A percentile compares a stretch with the other conserved stretches of the same genome.
Evolutionary conservation across 2,113 vertebrate genomes (phyloP).

Genomic region (Pipra filicauda): DNA sequence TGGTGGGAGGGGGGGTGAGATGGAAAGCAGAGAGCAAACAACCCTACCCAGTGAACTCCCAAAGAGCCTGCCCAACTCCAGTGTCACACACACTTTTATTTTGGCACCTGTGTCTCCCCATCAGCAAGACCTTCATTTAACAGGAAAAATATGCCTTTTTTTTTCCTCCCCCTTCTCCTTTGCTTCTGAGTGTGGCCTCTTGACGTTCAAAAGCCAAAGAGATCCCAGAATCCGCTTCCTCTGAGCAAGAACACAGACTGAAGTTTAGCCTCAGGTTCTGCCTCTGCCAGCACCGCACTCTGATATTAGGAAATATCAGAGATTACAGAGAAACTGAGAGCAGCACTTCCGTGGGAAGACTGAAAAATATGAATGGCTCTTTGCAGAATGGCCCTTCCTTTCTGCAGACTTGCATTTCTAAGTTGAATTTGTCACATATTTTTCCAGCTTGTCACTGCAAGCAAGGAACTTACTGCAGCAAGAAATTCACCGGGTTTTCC

Average conservation of each 20-base stretch:
- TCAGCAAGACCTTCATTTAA: slow-evolving; percentile 57
- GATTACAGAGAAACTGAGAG: background rate
- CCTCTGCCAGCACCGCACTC: slow-evolving; percentile 26
- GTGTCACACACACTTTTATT: background rate
- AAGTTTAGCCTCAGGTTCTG: slow-evolving; percentile 68
- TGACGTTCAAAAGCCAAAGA: slow-evolving; percentile 41
- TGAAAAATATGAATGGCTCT: background rate
- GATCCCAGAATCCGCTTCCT: slow-evolving; percentile 65
- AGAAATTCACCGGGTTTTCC: background rate
- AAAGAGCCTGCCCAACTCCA: background rate
- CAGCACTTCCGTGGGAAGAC: background rate
- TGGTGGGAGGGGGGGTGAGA: background rate
- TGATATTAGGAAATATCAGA: background rate
- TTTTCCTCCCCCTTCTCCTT: background rate
- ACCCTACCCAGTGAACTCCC: background rate
- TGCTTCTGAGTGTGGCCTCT: slow-evolving; percentile 27
- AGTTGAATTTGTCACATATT: background rate
- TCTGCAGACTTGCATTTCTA: background rate
- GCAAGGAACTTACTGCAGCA: background rate
- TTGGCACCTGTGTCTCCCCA: slow-evolving; percentile 41
- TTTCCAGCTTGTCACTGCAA: background rate
- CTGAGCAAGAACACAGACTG: slow-evolving; percentile 63
- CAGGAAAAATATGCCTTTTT: slow-evolving; percentile 46
- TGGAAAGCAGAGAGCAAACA: background rate
- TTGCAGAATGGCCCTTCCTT: background rate